Evolutionary conservation across 2,888 invertebrate genomes (phyloP).

Genomic region (Dascillus cervinus): DNA sequence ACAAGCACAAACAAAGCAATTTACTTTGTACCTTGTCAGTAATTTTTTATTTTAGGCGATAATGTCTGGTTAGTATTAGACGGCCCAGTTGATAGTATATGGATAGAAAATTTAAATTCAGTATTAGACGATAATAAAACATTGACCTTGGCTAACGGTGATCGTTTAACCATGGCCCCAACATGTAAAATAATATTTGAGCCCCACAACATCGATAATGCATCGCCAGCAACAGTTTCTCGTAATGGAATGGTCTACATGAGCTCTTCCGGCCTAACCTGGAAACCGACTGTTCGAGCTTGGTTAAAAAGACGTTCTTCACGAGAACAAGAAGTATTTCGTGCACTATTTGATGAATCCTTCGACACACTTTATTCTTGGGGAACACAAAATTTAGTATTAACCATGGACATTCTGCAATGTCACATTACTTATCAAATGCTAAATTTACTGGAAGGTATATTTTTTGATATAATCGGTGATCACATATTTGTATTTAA

Average conservation of each 20-base stretch:
- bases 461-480: too few species aligned
- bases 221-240: slow-evolving; percentile 94
- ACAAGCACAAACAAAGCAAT: too few species aligned
- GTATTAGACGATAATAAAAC: slow-evolving; percentile 96
- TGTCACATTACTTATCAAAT: slow-evolving; percentile 86
- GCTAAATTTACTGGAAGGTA: slow-evolving; percentile 70
- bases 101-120: slow-evolving; percentile 97
- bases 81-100: slow-evolving; percentile 94
- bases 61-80: slow-evolving; percentile 92
- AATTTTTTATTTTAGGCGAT: slow-evolving; percentile 50
- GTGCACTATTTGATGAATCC: slow-evolving; percentile 65
- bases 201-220: slow-evolving; percentile 95
- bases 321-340: slow-evolving; percentile 55
- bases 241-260: slow-evolving; percentile 69
- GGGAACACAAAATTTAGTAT: slow-evolving; percentile 73
- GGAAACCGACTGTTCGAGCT: slow-evolving; percentile 81
- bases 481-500: too few species aligned
- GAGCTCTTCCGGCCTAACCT: slow-evolving; percentile 92
- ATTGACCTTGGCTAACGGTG: slow-evolving; percentile 89
- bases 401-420: slow-evolving; percentile 83
- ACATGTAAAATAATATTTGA: slow-evolving; percentile 95
- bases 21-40: too few species aligned
- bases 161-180: slow-evolving; percentile 88
- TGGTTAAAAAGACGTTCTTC: slow-evolving; percentile 66
- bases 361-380: slow-evolving; percentile 69